Evolutionary conservation across 2,113 vertebrate genomes (phyloP).

Genomic region (Phyllostomus hastatus): DNA sequence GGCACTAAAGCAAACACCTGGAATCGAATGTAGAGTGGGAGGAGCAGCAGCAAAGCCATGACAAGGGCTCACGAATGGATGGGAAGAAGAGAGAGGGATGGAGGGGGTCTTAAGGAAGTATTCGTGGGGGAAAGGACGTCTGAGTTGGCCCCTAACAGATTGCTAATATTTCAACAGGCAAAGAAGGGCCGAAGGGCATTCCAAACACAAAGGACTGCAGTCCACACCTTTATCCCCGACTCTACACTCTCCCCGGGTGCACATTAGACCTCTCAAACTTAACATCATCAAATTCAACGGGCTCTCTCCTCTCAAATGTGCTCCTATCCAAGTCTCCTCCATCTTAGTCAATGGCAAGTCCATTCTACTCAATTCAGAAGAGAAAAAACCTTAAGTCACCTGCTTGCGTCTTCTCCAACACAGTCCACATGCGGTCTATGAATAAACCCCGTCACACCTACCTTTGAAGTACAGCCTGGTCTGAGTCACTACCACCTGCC

Average conservation of each 20-base stretch:
- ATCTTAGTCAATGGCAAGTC: background rate
- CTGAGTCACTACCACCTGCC: background rate
- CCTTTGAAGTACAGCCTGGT: background rate
- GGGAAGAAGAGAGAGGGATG: background rate
- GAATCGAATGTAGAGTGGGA: background rate
- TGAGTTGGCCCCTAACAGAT: background rate
- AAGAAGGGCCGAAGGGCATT: background rate
- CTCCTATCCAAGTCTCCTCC: background rate
- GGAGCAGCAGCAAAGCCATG: background rate
- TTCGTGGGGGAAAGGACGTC: background rate
- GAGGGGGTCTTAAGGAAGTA: background rate
- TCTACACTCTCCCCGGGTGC: background rate
- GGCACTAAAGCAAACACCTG: background rate
- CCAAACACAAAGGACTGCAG: background rate
- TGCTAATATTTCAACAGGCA: background rate
- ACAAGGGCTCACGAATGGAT: background rate
- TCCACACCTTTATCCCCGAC: background rate
- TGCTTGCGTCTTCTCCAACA: background rate
- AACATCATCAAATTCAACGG: background rate
- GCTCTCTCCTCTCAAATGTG: background rate
- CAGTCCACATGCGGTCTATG: fast-evolving
- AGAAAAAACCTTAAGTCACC: background rate
- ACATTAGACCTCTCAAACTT: background rate
- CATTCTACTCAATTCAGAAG: background rate
- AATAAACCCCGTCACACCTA: background rate